These are phyloP conservation scores for Nephrotoma guestfalica DNA, from an alignment of 2,888 invertebrate genomes.

Conservation along the genomic window DNA sequence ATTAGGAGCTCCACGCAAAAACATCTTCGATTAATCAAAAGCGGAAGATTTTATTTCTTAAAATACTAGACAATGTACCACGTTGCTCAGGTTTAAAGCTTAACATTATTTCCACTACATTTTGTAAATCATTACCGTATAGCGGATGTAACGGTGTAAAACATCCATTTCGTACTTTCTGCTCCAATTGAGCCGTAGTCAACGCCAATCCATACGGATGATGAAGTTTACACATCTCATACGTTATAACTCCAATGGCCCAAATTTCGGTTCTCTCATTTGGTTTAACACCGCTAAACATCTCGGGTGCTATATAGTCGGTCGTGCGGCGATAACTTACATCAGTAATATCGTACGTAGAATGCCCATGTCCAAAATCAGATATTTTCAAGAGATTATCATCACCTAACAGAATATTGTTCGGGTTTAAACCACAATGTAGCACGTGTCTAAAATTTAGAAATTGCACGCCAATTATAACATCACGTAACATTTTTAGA, in stretches of 20 bases:
- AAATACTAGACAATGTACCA: too few relatives aligned
- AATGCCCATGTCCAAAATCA: slow-evolving; percentile 16
- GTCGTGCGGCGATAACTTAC: slow-evolving; percentile 36
- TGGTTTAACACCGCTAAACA: slow-evolving; percentile 43
- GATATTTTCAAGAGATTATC: slow-evolving; percentile 12
- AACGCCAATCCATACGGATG: slow-evolving; percentile 7
- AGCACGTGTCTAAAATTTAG: slow-evolving; percentile 25
- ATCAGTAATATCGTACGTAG: neutral
- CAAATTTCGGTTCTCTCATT: slow-evolving; percentile 50
- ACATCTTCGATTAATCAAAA: too few relatives aligned
- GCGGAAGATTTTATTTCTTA: too few relatives aligned
- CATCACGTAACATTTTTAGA: slow-evolving; percentile 24
- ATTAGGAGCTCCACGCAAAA: too few relatives aligned
- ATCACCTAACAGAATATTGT: slow-evolving; percentile 11
- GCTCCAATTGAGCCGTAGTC: neutral
- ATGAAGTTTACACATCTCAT: slow-evolving; percentile 34
- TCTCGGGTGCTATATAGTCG: slow-evolving; percentile 51
- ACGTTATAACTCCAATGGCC: slow-evolving; percentile 49
- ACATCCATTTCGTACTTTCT: neutral
- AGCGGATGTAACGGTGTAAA: neutral
- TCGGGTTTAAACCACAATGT: slow-evolving; percentile 14
- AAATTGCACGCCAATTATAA: slow-evolving; percentile 28
- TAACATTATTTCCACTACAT: too few relatives aligned
- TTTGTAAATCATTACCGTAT: too few relatives aligned
- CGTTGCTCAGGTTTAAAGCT: too few relatives aligned